These are phyloP conservation scores for Xestia ashworthii DNA, from an alignment of 2,888 invertebrate species.

Conservation along the genomic window DNA sequence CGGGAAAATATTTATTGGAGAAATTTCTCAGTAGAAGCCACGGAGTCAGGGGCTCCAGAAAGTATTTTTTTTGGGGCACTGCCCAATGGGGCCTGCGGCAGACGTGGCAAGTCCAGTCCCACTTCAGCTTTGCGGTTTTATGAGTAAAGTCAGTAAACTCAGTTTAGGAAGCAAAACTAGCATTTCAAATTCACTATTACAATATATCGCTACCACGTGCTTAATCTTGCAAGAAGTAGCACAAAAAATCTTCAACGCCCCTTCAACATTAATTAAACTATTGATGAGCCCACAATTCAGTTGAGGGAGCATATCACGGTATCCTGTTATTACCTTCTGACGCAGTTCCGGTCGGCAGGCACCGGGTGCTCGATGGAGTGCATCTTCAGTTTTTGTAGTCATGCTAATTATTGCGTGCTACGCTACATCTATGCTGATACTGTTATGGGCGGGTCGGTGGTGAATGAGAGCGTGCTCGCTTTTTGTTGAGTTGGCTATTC, in stretches of 20 bases:
- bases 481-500: constrained; percentile 38
- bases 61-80: too few species aligned
- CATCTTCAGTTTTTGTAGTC: constrained; percentile 73
- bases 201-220: background rate
- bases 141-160: too few species aligned
- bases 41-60: too few species aligned
- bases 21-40: too few species aligned
- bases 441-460: constrained; percentile 75
- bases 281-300: constrained; percentile 29
- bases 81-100: too few species aligned
- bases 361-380: constrained; percentile 75
- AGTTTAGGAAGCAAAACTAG: background rate
- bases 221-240: background rate
- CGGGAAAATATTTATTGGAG: too few species aligned
- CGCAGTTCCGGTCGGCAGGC: constrained; percentile 65
- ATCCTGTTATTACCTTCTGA: constrained; percentile 57
- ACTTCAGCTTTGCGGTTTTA: too few species aligned
- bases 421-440: constrained; percentile 69
- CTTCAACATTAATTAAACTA: constrained; percentile 26
- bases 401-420: constrained; percentile 76
- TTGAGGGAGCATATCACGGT: constrained; percentile 38
- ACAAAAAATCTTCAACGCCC: constrained; percentile 5
- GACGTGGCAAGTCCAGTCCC: too few species aligned
- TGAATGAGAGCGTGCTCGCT: constrained; percentile 76
- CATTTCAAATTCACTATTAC: background rate